Evolutionary conservation across 1,140 invertebrate species (phyloP).

Genomic region (Fopius arisanus): DNA sequence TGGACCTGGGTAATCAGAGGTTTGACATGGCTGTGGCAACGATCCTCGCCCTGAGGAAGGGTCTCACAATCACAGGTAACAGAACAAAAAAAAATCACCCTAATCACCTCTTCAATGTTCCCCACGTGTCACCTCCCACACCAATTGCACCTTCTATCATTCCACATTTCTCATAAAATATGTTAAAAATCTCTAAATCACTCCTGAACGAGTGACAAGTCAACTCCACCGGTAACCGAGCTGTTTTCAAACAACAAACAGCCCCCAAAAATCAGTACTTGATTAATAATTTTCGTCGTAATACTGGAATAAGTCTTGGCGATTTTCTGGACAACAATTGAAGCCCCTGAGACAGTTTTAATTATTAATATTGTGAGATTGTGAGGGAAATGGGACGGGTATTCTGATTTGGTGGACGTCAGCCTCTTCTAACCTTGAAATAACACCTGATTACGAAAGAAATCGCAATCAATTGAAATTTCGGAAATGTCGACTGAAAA

Average conservation of each 20-base stretch:
- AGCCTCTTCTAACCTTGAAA: background rate
- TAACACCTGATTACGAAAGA: background rate
- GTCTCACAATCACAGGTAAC: constrained; percentile 28
- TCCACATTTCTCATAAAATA: background rate
- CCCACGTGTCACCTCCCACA: background rate
- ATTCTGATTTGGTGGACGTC: background rate
- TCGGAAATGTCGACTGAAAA: background rate
- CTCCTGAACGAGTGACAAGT: background rate
- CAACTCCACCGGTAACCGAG: background rate
- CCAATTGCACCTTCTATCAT: too few relatives aligned
- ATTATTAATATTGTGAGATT: background rate
- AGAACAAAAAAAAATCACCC: background rate
- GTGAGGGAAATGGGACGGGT: background rate
- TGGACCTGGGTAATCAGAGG: too few relatives aligned
- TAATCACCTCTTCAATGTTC: background rate
- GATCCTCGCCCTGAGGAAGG: constrained; percentile 19
- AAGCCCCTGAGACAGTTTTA: too few relatives aligned
- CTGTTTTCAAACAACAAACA: background rate
- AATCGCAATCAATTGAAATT: background rate
- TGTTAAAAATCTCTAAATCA: background rate
- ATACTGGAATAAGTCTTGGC: background rate
- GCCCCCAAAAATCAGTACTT: background rate
- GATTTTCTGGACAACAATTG: too few relatives aligned
- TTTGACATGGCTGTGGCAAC: constrained; percentile 22
- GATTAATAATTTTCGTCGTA: background rate